Percentiles rank a stretch among this genome's conserved stretches.
Evolutionary conservation across 2,113 vertebrate genomes (phyloP).

Genomic region (Grantiella picta): DNA sequence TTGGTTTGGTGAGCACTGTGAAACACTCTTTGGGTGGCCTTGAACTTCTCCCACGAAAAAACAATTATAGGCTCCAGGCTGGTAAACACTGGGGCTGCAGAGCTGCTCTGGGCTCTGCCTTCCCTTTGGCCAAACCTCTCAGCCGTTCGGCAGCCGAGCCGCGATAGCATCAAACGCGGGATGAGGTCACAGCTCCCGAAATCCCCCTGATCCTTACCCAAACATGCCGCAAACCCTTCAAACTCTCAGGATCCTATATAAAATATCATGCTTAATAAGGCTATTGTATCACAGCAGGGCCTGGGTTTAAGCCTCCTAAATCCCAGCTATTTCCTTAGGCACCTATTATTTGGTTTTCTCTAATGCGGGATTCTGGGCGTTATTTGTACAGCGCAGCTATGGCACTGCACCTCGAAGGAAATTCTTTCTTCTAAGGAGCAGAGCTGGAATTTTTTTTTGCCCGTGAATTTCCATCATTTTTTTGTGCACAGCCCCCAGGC

Average conservation of each 20-base stretch:
- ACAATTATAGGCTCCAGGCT: neutral
- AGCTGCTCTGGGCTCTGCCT: neutral
- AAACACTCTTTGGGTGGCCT: conserved; percentile 51
- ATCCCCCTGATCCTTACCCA: conserved; percentile 64
- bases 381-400: conserved; percentile 13
- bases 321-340: conserved; percentile 45
- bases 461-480: neutral
- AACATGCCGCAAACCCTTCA: conserved; percentile 33
- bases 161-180: neutral
- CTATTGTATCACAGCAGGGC: conserved; percentile 49
- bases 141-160: neutral
- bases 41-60: conserved; percentile 3
- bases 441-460: neutral
- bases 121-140: neutral
- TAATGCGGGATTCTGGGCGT: neutral
- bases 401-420: neutral
- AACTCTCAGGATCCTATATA: conserved; percentile 6
- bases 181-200: conserved; percentile 58
- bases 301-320: conserved; percentile 43
- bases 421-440: neutral
- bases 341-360: neutral
- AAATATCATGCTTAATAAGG: conserved; percentile 56
- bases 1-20: neutral
- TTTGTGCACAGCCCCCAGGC: neutral
- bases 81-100: conserved; percentile 24